Percentiles rank a stretch among this genome's conserved stretches.
These are phyloP conservation scores for Amiota mariae DNA, from an alignment of 2,888 invertebrate species.

Conservation along the genomic window DNA sequence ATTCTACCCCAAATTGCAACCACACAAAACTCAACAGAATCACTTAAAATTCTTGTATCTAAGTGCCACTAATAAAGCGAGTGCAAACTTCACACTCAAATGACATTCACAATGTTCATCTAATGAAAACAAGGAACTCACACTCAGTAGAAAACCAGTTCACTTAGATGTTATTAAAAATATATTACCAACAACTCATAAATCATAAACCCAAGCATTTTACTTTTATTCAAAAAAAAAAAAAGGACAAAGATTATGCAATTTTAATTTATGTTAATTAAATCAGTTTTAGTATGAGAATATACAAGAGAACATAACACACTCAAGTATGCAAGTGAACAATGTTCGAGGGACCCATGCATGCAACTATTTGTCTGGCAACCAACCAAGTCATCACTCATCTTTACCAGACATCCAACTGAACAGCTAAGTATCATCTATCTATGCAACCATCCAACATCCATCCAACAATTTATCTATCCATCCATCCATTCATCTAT, in stretches of 20 bases:
- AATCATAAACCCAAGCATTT: background rate
- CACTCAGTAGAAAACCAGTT: background rate
- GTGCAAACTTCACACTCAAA: background rate
- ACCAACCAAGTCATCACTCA: too few species aligned
- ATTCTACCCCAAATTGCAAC: too few species aligned
- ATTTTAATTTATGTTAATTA: constrained; percentile 17
- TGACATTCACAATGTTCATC: background rate
- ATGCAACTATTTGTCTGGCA: too few species aligned
- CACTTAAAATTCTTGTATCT: background rate
- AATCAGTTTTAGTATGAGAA: background rate
- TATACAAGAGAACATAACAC: background rate
- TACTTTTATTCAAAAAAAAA: background rate
- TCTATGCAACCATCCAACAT: background rate
- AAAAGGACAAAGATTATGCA: constrained; percentile 11
- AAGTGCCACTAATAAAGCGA: background rate
- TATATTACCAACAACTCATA: constrained; percentile 14
- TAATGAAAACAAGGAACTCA: too few species aligned
- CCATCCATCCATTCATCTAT: background rate
- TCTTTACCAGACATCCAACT: too few species aligned
- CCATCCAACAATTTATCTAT: background rate
- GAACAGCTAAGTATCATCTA: background rate
- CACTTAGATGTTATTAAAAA: background rate
- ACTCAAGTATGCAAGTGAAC: background rate
- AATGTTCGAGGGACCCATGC: background rate
- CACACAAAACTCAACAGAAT: too few species aligned